phyloP scores from a whole-genome alignment of 53 echinoderm and acorn worm species.

The Hippasteria phrygiana region DNA sequence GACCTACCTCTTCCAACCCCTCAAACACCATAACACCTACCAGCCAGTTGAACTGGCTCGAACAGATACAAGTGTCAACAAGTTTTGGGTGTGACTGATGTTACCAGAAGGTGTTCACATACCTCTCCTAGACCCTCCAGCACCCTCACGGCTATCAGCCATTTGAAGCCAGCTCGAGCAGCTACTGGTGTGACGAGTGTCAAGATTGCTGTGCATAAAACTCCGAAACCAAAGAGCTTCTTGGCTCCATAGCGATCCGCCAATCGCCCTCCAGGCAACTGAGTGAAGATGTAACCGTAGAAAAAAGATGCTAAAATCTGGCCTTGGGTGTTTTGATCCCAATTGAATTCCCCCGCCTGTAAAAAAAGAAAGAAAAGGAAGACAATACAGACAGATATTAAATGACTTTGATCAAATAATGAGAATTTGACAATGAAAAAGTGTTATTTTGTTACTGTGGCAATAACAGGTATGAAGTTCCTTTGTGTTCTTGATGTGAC shows the following conservation, averaged over 20 bases:
- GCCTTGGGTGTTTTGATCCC: conserved; percentile 83
- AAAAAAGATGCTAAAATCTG: conserved; percentile 93
- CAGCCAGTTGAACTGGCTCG: conserved; percentile 65
- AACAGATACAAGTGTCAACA: conserved; percentile 90
- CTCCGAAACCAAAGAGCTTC: conserved; percentile 81
- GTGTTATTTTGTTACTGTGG: no score
- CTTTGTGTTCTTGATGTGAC: no score
- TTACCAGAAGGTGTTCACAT: no score
- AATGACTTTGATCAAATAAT: no score
- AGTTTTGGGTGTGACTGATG: neutral
- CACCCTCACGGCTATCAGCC: conserved; percentile 79
- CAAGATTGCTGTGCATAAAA: conserved; percentile 84
- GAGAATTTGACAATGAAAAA: no score
- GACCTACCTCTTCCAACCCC: conserved; percentile 90
- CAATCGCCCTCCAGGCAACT: conserved; percentile 87
- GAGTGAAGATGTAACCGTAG: conserved; percentile 95
- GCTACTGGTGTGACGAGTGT: conserved; percentile 91
- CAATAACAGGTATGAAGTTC: no score
- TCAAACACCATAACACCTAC: conserved; percentile 84
- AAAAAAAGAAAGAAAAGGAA: neutral
- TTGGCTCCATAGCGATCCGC: conserved; percentile 82
- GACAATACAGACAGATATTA: no score
- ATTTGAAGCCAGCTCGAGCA: conserved; percentile 65
- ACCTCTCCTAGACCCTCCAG: conserved; percentile 96
- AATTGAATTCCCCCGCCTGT: conserved; percentile 65